These are phyloP conservation scores for Helobdella robusta DNA, from an alignment of 2,888 invertebrate genomes.

Conservation along the genomic window DNA sequence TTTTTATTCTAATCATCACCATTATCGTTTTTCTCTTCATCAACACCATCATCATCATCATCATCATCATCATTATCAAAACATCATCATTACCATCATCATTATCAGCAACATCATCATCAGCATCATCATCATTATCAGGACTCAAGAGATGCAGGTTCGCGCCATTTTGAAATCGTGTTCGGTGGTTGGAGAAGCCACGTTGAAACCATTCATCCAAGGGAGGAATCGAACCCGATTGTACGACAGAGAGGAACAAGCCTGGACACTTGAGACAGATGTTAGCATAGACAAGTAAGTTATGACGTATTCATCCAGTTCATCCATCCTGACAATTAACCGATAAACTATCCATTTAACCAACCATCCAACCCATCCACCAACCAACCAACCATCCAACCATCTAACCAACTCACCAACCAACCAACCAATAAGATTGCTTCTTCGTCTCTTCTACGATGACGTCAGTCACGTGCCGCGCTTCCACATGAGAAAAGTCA, in stretches of 20 bases:
- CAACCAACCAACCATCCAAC: too few relatives aligned
- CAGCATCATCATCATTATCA: neutral
- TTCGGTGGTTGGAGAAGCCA: slow-evolving; percentile 60
- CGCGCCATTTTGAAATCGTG: slow-evolving; percentile 67
- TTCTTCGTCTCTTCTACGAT: slow-evolving; percentile 59
- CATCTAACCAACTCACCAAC: too few relatives aligned
- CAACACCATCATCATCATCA: neutral
- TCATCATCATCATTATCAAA: neutral
- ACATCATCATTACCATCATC: neutral
- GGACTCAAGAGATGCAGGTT: slow-evolving; percentile 53
- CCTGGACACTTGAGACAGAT: slow-evolving; percentile 69
- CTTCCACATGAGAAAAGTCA: slow-evolving; percentile 59
- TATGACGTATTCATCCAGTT: too few relatives aligned
- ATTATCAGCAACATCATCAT: neutral
- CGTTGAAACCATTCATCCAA: slow-evolving; percentile 40
- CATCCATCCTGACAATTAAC: too few relatives aligned
- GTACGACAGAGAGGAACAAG: slow-evolving; percentile 71
- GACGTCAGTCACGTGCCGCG: slow-evolving; percentile 61
- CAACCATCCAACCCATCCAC: too few relatives aligned
- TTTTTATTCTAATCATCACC: neutral
- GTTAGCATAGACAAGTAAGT: slow-evolving; percentile 67
- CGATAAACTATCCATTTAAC: too few relatives aligned
- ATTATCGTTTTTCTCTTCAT: neutral
- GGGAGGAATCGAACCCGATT: slow-evolving; percentile 52
- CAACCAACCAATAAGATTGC: too few relatives aligned